phyloP scores from a whole-genome alignment of 30 jellyfish, hydroid and myxozoan species.

The Sanderia malayensis region DNA sequence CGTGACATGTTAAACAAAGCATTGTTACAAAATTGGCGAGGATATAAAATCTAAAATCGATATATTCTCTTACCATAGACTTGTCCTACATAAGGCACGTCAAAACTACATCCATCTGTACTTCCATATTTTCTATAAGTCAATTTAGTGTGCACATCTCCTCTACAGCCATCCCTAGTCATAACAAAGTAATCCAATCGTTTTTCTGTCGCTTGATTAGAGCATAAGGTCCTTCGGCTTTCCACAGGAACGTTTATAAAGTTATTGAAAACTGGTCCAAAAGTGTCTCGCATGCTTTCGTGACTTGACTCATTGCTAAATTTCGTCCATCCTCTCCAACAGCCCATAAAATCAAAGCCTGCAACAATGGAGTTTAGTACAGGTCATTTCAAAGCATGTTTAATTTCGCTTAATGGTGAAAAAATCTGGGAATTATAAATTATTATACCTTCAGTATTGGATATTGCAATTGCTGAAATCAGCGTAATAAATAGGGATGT shows the following conservation, averaged over 20 bases:
- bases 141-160: constrained; percentile 45
- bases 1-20: too few species aligned
- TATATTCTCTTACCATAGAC: background rate
- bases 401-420: too few species aligned
- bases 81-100: background rate
- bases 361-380: background rate
- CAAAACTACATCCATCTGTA: constrained; percentile 5
- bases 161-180: constrained; percentile 43
- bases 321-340: constrained; percentile 38
- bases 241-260: background rate
- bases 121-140: constrained; percentile 32
- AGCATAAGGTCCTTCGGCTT: constrained; percentile 4
- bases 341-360: constrained; percentile 46
- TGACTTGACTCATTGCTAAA: background rate
- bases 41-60: too few species aligned
- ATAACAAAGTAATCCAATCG: constrained; percentile 26
- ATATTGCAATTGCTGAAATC: too few species aligned
- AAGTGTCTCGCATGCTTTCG: background rate
- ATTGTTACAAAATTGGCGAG: too few species aligned
- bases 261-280: constrained; percentile 45
- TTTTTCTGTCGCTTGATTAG: constrained; percentile 19
- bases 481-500: too few species aligned
- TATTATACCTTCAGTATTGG: too few species aligned
- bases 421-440: too few species aligned
- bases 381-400: too few species aligned